Base-by-base conservation (phyloP, 2,113 vertebrate species). In the Catagonus wagneri region DNA sequence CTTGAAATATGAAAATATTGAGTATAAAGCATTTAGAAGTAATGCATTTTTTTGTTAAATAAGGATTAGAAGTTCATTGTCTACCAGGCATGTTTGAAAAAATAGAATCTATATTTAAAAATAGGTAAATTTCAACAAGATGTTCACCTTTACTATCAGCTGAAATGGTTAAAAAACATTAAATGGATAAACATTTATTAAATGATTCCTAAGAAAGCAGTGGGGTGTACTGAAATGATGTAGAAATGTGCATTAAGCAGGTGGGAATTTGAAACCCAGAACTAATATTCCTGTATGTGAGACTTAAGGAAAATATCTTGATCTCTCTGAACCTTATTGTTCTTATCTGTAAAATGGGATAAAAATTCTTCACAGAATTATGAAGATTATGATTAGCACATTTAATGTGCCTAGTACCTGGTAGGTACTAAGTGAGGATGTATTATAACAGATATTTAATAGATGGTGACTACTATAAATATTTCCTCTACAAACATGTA, bases 111-210 rank as follows among this genome's bases (percentile, higher is more conserved):
- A 6, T 69, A 83, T 92, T 90, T 96, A 74, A 92, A 85, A 96
- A 69, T 78, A 79, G 22, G 6, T 79, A 83, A 12, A 6, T 50
- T 88, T 95, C 23, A 83, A 90, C 19, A 85, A 34, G 39, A 91
- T 39, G 9, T 54, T 60, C 15, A 72, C 56, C 75, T 36, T 87
- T 54, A 95, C 72, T 89, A 66, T 89, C 79, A 92, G 63, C 20
- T 69, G 13, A 94, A 93, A 89, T 79, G 52, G 2, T 89, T 86
- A 94, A 83, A 94, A 93, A 54, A 54, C 39, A 94, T 65, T 81
- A 79, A n/a, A 58, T 84, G 44, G 74, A 36, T 63, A 83, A 71
- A 25, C 83, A 75, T 79, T 89, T 27, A 25, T 81, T 80, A 68
- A 61, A 2, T 63, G 32, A 39, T 34, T 78, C 13, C 60, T 90